Percentiles rank a stretch among this genome's conserved stretches.
Evolutionary conservation across 2,113 vertebrate genomes (phyloP).

Genomic region (Ceyx cyanopectus): DNA sequence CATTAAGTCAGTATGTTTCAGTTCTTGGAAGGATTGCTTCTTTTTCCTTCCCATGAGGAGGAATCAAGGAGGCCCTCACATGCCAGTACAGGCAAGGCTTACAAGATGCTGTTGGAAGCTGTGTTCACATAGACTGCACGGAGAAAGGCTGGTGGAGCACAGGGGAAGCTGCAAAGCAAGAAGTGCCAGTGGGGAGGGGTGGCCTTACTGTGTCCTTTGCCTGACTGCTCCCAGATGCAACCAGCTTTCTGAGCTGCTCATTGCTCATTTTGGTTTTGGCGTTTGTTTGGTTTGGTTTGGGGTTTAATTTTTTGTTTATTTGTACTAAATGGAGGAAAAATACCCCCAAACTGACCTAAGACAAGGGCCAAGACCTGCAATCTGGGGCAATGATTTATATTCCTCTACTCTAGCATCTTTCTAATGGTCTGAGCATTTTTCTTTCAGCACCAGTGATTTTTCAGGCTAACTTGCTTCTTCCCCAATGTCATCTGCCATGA

Average conservation of each 20-base stretch:
- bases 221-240: not conserved
- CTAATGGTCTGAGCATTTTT: not conserved
- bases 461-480: not conserved
- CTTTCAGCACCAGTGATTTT: not conserved
- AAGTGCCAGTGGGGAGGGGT: not conserved
- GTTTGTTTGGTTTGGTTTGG: not conserved
- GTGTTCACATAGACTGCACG: fast-evolving
- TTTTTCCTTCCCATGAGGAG: not conserved
- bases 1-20: not conserved
- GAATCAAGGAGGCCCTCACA: not conserved
- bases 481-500: not conserved
- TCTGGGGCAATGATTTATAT: not conserved
- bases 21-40: not conserved
- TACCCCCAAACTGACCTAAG: not conserved
- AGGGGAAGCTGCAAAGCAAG: not conserved
- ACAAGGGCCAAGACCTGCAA: not conserved
- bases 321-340: not conserved
- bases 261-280: too few species aligned
- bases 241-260: not conserved
- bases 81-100: not conserved
- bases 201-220: not conserved
- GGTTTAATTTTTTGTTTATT: not conserved
- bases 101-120: not conserved
- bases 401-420: not conserved
- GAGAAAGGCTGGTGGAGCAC: fast-evolving